A percentile compares a stretch with the other conserved stretches of the same genome.
Conservation (phyloP, 2,888 invertebrate species). For the Rhingia campestris region DNA sequence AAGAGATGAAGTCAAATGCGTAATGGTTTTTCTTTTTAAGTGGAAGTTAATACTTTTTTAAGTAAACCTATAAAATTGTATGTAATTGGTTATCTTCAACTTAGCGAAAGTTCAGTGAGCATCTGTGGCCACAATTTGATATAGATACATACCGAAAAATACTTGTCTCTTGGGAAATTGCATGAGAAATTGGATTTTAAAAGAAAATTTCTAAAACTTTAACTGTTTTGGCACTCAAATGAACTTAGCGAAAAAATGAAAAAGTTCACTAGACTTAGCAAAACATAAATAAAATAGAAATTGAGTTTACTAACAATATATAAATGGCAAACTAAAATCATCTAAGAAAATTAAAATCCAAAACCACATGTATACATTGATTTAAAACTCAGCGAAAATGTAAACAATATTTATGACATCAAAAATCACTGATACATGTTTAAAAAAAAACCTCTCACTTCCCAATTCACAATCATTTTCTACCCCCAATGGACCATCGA, state of each 20-base stretch:
- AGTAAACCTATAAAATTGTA: background rate
- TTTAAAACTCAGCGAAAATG: too few species aligned
- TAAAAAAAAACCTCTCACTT: background rate
- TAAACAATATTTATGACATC: too few species aligned
- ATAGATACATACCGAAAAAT: background rate
- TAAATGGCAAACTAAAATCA: too few species aligned
- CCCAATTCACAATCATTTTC: background rate
- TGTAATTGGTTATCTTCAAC: background rate
- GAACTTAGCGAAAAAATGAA: background rate
- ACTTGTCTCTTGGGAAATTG: background rate
- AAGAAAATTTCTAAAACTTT: background rate
- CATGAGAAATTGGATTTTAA: background rate
- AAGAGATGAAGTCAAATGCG: background rate
- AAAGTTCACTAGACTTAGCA: background rate
- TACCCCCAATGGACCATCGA: slow-evolving; percentile 16
- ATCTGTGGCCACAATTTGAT: background rate
- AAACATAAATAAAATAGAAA: background rate
- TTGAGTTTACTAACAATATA: too few species aligned
- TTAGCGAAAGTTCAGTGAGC: background rate
- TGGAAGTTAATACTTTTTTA: too few species aligned
- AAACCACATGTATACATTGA: too few species aligned
- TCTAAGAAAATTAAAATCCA: too few species aligned
- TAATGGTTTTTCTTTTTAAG: slow-evolving; percentile 1
- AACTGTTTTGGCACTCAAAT: background rate
- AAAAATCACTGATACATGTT: too few species aligned